Base-by-base conservation (phyloP, 1,140 invertebrate genomes). In the Oryctes rhinoceros region DNA sequence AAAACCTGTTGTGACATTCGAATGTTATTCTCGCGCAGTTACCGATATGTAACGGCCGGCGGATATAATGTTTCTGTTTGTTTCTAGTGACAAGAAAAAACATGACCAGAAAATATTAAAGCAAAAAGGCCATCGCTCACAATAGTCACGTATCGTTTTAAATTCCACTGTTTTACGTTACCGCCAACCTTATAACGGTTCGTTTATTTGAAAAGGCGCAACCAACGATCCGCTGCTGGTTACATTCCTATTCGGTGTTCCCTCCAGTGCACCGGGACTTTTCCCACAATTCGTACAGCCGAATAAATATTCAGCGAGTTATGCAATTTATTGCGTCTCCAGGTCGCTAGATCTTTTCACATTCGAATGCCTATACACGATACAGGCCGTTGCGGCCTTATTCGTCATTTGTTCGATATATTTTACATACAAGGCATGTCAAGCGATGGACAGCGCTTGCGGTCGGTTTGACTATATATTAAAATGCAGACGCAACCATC, bases 241-340 rank as follows among this genome's bases (percentile, higher is more conserved):
- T 71, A 37, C 65, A 24, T 71, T 71, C 9, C 20, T 30, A 24
- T 71, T 71, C 65, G 24, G 13, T 11, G 65, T 30, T 71, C 65
- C 65, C 24, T 30, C 65, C 53, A 15, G 7, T 18, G 15, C 18
- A 59, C 65, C 65, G 65, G 11, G 65, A 71, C 65, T 30, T 71
- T 71, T 71, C 65, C 65, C 65, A 71, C 65, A 71, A 71, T 35
- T 71, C 65, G 65, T 24, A 15, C 24, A 30, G 5, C 18, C 65
- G 65, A 35, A 71, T 71, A 71, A 71, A 71, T 71, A 71, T 71
- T 71, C 65, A 71, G 24, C 65, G 65, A 35, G 65, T 71, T 71
- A 71, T 71, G 65, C 65, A 71, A 71, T 71, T 71, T 71, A 71
- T 71, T 24, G 20, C 65, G 65, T 71, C 24, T 5, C 65, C 24